Evolutionary conservation across 2,888 invertebrate species (phyloP).

Genomic region (Odontothrips loti): DNA sequence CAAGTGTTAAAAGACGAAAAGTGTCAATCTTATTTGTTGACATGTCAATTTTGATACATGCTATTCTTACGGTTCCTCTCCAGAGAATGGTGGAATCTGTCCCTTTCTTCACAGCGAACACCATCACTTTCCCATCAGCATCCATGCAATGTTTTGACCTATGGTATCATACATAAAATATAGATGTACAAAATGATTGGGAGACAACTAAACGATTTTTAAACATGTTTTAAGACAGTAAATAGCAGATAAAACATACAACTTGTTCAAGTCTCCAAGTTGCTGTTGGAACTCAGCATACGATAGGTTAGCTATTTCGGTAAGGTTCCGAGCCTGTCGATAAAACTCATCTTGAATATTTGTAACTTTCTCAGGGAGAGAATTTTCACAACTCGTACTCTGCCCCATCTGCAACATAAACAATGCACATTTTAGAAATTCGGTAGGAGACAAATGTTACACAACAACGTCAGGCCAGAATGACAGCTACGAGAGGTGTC

Average conservation of each 20-base stretch:
- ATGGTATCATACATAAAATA: conserved; percentile 29
- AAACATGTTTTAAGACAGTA: conserved; percentile 19
- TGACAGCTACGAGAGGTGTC: too few species aligned
- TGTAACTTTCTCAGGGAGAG: conserved; percentile 40
- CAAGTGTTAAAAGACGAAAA: conserved; percentile 57
- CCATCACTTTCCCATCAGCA: conserved; percentile 57
- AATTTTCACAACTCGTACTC: conserved; percentile 30
- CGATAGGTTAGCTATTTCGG: conserved; percentile 48
- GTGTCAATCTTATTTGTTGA: conserved; percentile 53
- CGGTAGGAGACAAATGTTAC: too few species aligned
- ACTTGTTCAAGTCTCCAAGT: conserved; percentile 56
- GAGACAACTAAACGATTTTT: conserved; percentile 2
- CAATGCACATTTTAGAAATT: too few species aligned
- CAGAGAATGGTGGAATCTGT: conserved; percentile 61
- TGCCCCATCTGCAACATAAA: conserved; percentile 33
- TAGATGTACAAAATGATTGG: conserved; percentile 21
- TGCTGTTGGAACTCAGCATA: conserved; percentile 59
- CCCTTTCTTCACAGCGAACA: conserved; percentile 62
- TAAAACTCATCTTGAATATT: conserved; percentile 42
- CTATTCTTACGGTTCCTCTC: conserved; percentile 65
- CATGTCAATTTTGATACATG: conserved; percentile 58
- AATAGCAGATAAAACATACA: conserved; percentile 49
- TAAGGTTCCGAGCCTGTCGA: conserved; percentile 47
- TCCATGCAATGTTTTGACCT: conserved; percentile 60
- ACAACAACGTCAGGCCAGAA: too few species aligned